Base-by-base conservation (phyloP, 1,140 invertebrate species). In the Cotesia vestalis region DNA sequence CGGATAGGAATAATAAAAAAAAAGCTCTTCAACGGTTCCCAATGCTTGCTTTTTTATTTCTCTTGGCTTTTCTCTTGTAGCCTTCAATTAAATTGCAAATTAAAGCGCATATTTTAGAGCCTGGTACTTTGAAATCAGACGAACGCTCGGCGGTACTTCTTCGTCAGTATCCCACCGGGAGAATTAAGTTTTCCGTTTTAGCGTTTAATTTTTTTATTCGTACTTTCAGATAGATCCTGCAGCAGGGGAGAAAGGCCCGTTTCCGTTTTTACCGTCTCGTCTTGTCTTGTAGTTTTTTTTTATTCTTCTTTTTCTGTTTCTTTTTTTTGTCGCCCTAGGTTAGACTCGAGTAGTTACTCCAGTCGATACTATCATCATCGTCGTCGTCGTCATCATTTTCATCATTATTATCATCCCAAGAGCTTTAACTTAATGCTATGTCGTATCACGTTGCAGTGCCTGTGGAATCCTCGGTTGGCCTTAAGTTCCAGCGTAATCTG, bases 61-160 rank as follows among this genome's bases (percentile, higher is more conserved):
- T 52, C 69, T 46, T 27, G 4, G 12, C 46, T 27, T 66, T 46
- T 52, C 40, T 46, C 40, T 69, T 27, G 35, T 59, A 36, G 38
- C 35, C 46, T 36, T 38, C 67, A 73, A 69, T 73, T 73, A 73
- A 73, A 73, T 69, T 73, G 72, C 67, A 73, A 73, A 73, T 73
- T 73, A 69, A 73, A 69, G 46, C 72, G 72, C 72, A 73, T 73
- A 73, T 73, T 73, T 73, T 69, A 73, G 9, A 14, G 36, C 51
- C 27, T 38, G 62, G 36, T 34, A 55, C 62, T 53, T 53, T 52
- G 55, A 52, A 71, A 71, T 71, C 69, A 66, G n/a, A 38, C 51
- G 62, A 66, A 66, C 8, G 46, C 53, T 51, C 38, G 69, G 38
- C 11, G 17, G 40, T 71, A 63, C 63, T 71, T 63, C 51, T 35